Base-by-base conservation (phyloP, 2,113 vertebrate genomes). In the Tupaia chinensis region DNA sequence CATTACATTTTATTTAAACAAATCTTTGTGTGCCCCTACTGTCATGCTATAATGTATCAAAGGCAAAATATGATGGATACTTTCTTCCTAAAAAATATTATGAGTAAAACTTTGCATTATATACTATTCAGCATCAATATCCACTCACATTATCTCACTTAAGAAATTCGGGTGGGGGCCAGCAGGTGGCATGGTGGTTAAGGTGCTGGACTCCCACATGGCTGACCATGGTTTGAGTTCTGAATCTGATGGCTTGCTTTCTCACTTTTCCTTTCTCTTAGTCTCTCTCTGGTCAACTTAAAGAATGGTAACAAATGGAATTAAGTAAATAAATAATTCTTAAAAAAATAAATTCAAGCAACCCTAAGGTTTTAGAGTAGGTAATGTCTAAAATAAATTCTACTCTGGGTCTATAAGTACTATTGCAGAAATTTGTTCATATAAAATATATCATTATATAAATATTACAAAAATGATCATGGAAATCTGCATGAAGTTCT, bases 1-100 rank as follows among this genome's bases (percentile, higher is more conserved):
- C 74, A 79, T 84, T 61, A 60, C 20, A 76, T 80, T 82, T 87
- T 94, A 87, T 73, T 95, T 77, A 78, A 92, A 86, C 29, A 79
- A 87, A 73, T 72, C 54, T 88, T 7, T 72, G 15, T 81, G 76
- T 60, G 29, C 8, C 44, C 34, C 81, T 92, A 72, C 66, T 56
- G 15, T 76, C 54, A 81, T n/a, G 60, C 9, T 27, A 29, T 68
- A 86, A 86, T 56, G 13, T 78, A 61, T 34, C 79, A 73, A 74
- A 74, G 53, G 58, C 92, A 32, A 63, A n/a, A 66, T 87, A n/a
- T 66, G 25, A 58, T 58, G 22, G 34, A 32, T 53, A 20, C 9
- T 82, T 91, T 79, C 27, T 68, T 32, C 32, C 12, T 68, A 65
- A 91, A 95, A 94, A 92, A 76, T 73, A 81, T 78, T 32, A 82